Conservation (phyloP, 1,140 invertebrate genomes). For the Apis dorsata region DNA sequence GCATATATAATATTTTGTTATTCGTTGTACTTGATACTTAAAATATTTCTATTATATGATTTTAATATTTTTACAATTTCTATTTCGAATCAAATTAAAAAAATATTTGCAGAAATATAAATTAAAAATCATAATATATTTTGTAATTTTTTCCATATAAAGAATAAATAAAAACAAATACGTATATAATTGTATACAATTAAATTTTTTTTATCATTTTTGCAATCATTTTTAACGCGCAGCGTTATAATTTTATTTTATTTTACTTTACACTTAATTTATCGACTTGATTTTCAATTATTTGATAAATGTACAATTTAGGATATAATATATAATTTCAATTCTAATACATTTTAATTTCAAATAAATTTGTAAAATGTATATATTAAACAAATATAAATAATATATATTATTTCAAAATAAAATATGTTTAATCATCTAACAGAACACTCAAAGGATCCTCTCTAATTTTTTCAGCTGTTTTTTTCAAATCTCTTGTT, state of each 20-base stretch:
- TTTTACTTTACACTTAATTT: neutral
- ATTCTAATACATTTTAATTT: neutral
- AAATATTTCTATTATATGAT: neutral
- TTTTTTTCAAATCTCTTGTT: slow-evolving; percentile 75
- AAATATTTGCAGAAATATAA: slow-evolving; percentile 27
- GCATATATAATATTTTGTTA: slow-evolving; percentile 4
- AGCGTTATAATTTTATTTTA: slow-evolving; percentile 19
- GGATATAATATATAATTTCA: neutral
- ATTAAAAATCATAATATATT: slow-evolving; percentile 20
- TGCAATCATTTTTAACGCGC: slow-evolving; percentile 16
- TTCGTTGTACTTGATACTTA: slow-evolving; percentile 35
- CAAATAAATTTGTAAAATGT: slow-evolving; percentile 3
- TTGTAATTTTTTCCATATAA: neutral
- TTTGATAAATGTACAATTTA: slow-evolving; percentile 23
- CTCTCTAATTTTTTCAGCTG: slow-evolving; percentile 74
- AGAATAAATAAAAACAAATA: slow-evolving; percentile 12
- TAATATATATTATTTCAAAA: slow-evolving; percentile 12
- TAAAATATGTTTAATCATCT: slow-evolving; percentile 67
- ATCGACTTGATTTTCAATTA: neutral
- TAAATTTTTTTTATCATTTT: slow-evolving; percentile 2
- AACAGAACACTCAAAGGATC: slow-evolving; percentile 75
- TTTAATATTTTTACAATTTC: slow-evolving; percentile 2
- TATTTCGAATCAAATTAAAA: slow-evolving; percentile 11
- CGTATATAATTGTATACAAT: neutral
- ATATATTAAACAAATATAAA: slow-evolving; percentile 15